A percentile compares a stretch with the other conserved stretches of the same genome.
phyloP scores from a whole-genome alignment of 1,140 invertebrate genomes.

The Bombus impatiens region DNA sequence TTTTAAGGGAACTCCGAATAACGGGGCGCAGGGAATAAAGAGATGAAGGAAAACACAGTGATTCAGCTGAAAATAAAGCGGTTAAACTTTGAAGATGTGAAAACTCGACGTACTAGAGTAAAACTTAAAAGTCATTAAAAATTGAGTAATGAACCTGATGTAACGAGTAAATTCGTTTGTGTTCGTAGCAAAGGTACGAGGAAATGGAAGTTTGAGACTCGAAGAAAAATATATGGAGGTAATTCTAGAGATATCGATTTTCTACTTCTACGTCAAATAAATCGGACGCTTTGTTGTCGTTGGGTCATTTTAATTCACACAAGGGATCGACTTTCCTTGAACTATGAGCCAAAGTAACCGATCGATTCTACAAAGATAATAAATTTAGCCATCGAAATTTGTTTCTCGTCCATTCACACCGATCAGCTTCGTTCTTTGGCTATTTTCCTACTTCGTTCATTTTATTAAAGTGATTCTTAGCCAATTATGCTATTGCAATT shows the following conservation, averaged over 20 bases:
- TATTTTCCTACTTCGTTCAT: neutral
- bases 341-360: neutral
- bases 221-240: conserved; percentile 19
- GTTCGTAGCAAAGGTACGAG: too few species aligned
- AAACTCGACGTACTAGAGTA: neutral
- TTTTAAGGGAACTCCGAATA: neutral
- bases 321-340: neutral
- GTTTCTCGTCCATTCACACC: neutral
- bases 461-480: neutral
- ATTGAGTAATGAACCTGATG: neutral
- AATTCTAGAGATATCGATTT: conserved; percentile 26
- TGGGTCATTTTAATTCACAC: conserved; percentile 19
- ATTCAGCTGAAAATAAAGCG: neutral
- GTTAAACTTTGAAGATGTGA: too few species aligned
- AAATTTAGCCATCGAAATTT: conserved; percentile 8
- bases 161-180: neutral
- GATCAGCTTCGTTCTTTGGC: neutral
- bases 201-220: neutral
- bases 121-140: neutral
- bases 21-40: neutral
- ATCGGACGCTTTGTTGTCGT: neutral
- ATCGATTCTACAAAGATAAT: conserved; percentile 27
- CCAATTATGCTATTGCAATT: too few species aligned
- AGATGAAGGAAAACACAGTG: neutral
- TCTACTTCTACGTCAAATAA: conserved; percentile 26